Evolutionary conservation across 2,888 invertebrate species (phyloP).

Genomic region (Euzetes globulus): DNA sequence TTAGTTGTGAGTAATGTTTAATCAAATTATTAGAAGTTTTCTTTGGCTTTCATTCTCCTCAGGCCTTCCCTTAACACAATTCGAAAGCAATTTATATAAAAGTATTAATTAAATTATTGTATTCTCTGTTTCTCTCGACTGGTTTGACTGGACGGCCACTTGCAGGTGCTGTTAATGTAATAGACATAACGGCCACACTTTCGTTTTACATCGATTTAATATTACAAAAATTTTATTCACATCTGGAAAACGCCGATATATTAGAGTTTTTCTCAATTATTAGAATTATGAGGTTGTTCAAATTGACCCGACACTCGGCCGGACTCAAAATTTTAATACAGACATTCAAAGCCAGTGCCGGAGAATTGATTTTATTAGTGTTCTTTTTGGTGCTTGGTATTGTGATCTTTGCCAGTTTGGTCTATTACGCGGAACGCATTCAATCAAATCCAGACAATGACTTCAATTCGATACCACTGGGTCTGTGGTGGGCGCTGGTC

Average conservation of each 20-base stretch:
- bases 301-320: slow-evolving; percentile 91
- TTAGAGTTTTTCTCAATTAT: slow-evolving; percentile 96
- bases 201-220: slow-evolving; percentile 94
- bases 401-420: slow-evolving; percentile 94
- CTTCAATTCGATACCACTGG: slow-evolving; percentile 95
- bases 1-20: too few relatives aligned
- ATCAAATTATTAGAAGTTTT: too few relatives aligned
- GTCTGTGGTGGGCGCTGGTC: slow-evolving; percentile 97
- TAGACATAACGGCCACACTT: slow-evolving; percentile 96
- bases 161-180: slow-evolving; percentile 88
- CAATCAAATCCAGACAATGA: slow-evolving; percentile 83
- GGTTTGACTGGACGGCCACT: background rate
- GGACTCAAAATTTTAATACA: slow-evolving; percentile 97
- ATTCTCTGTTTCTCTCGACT: background rate
- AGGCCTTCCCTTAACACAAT: background rate
- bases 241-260: slow-evolving; percentile 88
- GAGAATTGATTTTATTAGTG: slow-evolving; percentile 88
- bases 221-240: slow-evolving; percentile 60
- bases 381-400: slow-evolving; percentile 97
- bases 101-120: background rate
- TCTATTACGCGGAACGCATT: slow-evolving; percentile 95
- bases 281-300: slow-evolving; percentile 93
- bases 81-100: background rate
- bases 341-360: slow-evolving; percentile 90
- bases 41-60: too few relatives aligned